phyloP scores from a whole-genome alignment of 2,113 vertebrate genomes.

The Glaucidium brasilianum region DNA sequence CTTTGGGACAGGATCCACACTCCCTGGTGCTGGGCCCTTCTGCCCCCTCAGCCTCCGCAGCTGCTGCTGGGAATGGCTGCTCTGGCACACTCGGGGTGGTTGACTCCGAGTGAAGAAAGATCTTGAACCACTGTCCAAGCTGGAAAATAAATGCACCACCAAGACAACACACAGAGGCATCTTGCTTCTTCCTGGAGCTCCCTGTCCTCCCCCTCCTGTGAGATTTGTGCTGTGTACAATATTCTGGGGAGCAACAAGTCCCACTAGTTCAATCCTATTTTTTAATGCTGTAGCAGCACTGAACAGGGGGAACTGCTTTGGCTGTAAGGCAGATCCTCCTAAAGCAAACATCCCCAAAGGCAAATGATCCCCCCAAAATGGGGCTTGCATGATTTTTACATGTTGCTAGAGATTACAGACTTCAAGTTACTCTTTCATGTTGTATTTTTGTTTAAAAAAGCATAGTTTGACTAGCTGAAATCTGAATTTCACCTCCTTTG shows the following conservation, averaged over 20 bases:
- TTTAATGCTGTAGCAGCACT: neutral
- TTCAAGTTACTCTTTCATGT: no score
- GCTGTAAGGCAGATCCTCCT: neutral
- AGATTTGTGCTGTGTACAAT: neutral
- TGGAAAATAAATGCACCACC: neutral
- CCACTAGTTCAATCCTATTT: accelerated
- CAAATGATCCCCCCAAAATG: no score
- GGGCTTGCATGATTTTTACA: neutral
- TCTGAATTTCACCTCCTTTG: accelerated
- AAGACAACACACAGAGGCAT: neutral
- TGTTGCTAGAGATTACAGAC: neutral
- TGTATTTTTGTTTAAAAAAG: no score
- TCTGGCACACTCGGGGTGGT: accelerated
- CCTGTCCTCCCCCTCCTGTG: accelerated
- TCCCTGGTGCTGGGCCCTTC: no score
- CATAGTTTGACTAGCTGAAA: neutral
- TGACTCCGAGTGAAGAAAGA: accelerated
- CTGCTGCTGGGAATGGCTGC: neutral
- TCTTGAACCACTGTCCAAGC: neutral
- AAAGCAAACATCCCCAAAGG: neutral
- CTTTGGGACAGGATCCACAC: no score
- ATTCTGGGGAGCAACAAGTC: neutral
- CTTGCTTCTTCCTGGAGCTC: neutral
- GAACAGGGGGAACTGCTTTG: neutral
- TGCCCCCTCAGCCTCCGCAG: no score